Conservation (phyloP, 2,797 vertebrate genomes). For the Nannoperca obscura region DNA sequence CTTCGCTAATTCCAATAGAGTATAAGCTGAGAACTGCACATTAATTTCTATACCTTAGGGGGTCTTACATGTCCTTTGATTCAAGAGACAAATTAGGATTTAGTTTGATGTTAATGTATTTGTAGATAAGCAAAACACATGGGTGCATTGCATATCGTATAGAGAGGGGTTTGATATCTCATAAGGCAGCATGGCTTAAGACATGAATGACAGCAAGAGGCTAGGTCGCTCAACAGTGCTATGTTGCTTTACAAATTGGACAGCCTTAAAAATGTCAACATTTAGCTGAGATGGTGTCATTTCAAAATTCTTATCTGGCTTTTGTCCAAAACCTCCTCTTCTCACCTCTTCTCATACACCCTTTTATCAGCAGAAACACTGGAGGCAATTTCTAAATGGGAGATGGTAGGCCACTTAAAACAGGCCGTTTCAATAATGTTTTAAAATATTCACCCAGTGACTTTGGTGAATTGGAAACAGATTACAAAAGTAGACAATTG, state of each 20-base stretch:
- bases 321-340: conserved; percentile 48
- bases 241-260: conserved; percentile 46
- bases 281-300: conserved; percentile 44
- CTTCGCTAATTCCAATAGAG: conserved; percentile 43
- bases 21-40: conserved; percentile 45
- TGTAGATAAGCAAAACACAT: conserved; percentile 62
- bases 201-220: conserved; percentile 73
- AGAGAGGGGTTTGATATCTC: conserved; percentile 65
- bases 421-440: conserved; percentile 33
- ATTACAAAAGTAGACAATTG: conserved; percentile 78
- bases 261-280: conserved; percentile 20
- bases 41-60: conserved; percentile 33
- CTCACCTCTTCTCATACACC: not conserved
- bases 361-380: conserved; percentile 29
- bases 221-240: conserved; percentile 48
- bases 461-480: conserved; percentile 67
- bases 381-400: conserved; percentile 37
- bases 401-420: conserved; percentile 64
- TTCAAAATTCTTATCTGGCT: conserved; percentile 48
- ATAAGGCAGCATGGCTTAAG: conserved; percentile 86
- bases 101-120: conserved; percentile 35
- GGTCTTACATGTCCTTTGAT: conserved; percentile 38
- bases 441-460: conserved; percentile 63
- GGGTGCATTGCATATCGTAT: conserved; percentile 67
- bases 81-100: conserved; percentile 46